Conservation (phyloP, 1,140 invertebrate species). For the Druon quercuslanigerum region DNA sequence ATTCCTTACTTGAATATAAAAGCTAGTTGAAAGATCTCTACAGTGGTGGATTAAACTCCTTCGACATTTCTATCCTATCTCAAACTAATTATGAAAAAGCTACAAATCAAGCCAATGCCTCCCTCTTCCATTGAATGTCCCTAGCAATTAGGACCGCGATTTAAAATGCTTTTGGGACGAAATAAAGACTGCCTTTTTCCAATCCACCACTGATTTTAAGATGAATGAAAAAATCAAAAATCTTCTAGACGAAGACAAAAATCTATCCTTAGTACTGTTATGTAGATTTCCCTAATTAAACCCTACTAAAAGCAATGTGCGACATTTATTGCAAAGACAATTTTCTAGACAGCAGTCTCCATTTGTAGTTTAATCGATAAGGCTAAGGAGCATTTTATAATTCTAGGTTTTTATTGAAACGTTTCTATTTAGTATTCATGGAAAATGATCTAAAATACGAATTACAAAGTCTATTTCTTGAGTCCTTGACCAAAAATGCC, state of each 20-base stretch:
- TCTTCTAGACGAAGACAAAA: background rate
- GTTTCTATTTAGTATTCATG: background rate
- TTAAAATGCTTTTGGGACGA: too few relatives aligned
- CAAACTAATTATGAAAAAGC: too few relatives aligned
- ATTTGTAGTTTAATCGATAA: slow-evolving; percentile 28
- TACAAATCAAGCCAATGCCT: too few relatives aligned
- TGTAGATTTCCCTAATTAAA: background rate
- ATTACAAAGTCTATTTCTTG: background rate
- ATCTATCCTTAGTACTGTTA: background rate
- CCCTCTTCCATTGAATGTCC: too few relatives aligned
- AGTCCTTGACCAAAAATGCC: background rate
- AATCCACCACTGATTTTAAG: background rate
- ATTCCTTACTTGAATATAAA: too few relatives aligned
- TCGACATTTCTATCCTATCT: too few relatives aligned
- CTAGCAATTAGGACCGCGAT: too few relatives aligned
- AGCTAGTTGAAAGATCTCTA: too few relatives aligned
- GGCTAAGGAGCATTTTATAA: slow-evolving; percentile 12
- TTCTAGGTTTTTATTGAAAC: background rate
- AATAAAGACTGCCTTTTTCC: too few relatives aligned
- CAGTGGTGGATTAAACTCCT: too few relatives aligned
- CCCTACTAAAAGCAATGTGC: background rate
- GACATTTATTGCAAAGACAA: slow-evolving; percentile 26
- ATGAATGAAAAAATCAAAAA: background rate
- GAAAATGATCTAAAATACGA: background rate
- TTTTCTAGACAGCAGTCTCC: slow-evolving; percentile 11